Conservation (phyloP, 2,113 vertebrate species). For the Prunella fulvescens region DNA sequence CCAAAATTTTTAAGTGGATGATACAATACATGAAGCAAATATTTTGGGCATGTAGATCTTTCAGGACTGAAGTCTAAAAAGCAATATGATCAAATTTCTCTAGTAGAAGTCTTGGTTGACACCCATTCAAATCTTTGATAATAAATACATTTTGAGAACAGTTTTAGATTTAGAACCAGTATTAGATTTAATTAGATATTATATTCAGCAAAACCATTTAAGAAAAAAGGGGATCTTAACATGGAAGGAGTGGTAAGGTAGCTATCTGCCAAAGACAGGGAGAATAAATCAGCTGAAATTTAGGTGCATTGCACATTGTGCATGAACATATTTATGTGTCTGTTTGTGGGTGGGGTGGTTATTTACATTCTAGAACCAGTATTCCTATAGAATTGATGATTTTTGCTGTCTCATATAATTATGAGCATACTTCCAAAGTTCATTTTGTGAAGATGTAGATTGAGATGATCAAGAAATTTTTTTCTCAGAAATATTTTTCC, state of each 20-base stretch:
- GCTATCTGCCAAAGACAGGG: not conserved
- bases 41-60: not conserved
- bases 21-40: not conserved
- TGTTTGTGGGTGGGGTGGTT: not conserved
- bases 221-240: not conserved
- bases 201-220: not conserved
- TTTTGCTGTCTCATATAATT: not conserved
- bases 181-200: not conserved
- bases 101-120: too few relatives aligned
- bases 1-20: not conserved
- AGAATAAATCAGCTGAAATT: not conserved
- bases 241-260: not conserved
- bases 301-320: not conserved
- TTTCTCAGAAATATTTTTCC: not conserved
- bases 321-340: too few relatives aligned
- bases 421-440: not conserved
- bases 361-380: not conserved
- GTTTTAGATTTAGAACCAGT: not conserved
- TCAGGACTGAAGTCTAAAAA: not conserved
- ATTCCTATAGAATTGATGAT: not conserved
- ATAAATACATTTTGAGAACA: not conserved
- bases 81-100: not conserved
- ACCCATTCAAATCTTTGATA: not conserved
- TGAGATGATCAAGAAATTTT: not conserved
- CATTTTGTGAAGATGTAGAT: not conserved